Percentiles rank a stretch among this genome's conserved stretches.
phyloP scores from a whole-genome alignment of 2,113 vertebrate genomes.

The Brevimyrus niger region DNA sequence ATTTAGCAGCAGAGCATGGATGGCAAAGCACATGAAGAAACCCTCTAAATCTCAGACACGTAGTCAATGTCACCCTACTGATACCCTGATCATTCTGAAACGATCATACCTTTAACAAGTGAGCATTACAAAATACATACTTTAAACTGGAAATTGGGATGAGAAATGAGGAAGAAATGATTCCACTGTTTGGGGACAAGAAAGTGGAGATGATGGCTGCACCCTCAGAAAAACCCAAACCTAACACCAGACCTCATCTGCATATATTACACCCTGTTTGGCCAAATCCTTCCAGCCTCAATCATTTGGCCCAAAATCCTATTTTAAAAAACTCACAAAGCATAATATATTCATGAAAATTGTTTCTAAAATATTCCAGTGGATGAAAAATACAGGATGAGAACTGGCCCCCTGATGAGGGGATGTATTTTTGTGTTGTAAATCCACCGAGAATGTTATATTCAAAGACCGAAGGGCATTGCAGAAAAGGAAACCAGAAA shows the following conservation, averaged over 20 bases:
- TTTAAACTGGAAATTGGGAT: background rate
- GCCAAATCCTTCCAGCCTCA: background rate
- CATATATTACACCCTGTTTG: background rate
- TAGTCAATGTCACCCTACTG: background rate
- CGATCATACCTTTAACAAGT: background rate
- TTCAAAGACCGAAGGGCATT: background rate
- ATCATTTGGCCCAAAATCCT: background rate
- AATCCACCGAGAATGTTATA: background rate
- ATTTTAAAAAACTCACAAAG: background rate
- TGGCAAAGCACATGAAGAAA: background rate
- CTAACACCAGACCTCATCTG: background rate
- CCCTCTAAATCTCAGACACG: background rate
- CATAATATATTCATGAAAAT: background rate
- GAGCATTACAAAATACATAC: background rate
- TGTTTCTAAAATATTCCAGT: background rate
- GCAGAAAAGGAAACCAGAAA: background rate
- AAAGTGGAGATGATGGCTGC: background rate
- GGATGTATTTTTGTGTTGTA: background rate
- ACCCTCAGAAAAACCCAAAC: background rate
- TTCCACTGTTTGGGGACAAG: background rate
- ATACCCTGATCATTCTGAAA: background rate
- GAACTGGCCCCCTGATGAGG: background rate
- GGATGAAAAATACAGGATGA: background rate
- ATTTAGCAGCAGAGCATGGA: background rate
- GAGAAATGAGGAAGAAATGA: background rate